Base-by-base conservation (phyloP, 2,113 vertebrate genomes). In the Platichthys flesus region DNA sequence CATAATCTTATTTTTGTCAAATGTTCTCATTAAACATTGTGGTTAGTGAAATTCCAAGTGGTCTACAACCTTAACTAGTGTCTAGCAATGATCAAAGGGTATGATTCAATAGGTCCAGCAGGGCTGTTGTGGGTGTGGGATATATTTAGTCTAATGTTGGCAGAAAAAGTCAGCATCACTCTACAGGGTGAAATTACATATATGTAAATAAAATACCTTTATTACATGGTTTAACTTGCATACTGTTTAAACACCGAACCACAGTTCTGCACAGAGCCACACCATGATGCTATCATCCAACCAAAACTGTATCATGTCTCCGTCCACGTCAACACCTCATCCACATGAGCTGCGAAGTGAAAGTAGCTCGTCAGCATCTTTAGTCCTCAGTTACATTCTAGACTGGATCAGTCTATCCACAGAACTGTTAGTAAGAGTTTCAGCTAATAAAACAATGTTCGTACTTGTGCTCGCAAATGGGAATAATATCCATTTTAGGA, bases 161-260 rank as follows among this genome's bases (percentile, higher is more conserved):
- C 51, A 23, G 28, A 9, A 62, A 62, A 67, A 23, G 74, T 67
- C 63, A 62, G 40, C 31, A 42, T 56, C 7, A 8, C 21, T 47
- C 37, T 47, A 21, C 68, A 16, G 62, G 21, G 51, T 57, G 56
- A 71, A 71, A 70, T 70, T 52, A 70, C 9, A 65, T n/a, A n/a
- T 16, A 59, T 57, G 21, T 9, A 74, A 57, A 62, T 28, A 69
- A 24, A 24, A 26, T 15, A 26, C 24, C 6, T 28, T 31, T 31
- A 6, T 37, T 47, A 37, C 18, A 21, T 8, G 57, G 16, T n/a
- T 61, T 49, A 20, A 54, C 18, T 16, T 35, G 56, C 70, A 21
- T 54, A 24, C 70, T 75, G 78, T 66, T 6, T 42, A 31, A 31
- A 31, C 23, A 15, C 47, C 10, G 24, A 13, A 68, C 20, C 18